Conservation (phyloP, 2,797 vertebrate species). For the Macrochelys suwanniensis region DNA sequence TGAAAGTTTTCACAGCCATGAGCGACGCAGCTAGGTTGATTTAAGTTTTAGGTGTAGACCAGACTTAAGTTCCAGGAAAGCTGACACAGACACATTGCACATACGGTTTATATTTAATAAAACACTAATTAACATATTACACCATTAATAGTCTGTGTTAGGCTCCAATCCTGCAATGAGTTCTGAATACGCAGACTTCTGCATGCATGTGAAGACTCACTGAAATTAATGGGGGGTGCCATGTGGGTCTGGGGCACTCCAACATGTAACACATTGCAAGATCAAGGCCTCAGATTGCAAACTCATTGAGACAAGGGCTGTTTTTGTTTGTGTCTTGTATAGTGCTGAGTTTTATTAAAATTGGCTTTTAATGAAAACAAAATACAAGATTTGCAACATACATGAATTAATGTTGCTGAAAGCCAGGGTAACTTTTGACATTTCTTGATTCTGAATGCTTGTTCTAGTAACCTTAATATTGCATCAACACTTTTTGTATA, state of each 20-base stretch:
- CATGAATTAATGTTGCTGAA: background rate
- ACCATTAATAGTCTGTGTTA: no score
- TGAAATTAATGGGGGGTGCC: background rate
- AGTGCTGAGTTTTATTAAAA: background rate
- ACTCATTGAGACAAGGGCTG: background rate
- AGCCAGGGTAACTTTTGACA: background rate
- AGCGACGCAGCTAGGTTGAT: background rate
- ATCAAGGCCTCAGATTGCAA: background rate
- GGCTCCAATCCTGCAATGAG: background rate
- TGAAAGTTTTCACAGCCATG: background rate
- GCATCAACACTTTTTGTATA: background rate
- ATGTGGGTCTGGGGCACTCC: background rate
- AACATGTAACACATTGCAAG: background rate
- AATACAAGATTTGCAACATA: background rate
- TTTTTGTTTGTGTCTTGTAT: background rate
- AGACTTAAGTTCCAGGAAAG: background rate
- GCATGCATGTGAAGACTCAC: accelerated
- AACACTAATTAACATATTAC: background rate
- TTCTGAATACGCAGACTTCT: background rate
- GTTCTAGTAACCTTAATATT: background rate
- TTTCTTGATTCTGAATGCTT: background rate
- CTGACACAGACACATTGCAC: background rate
- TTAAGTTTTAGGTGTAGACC: background rate
- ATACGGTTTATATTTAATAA: background rate
- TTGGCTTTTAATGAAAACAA: background rate